Evolutionary conservation across 2,797 vertebrate species (phyloP).

Genomic region (Dicrostonyx torquatus): DNA sequence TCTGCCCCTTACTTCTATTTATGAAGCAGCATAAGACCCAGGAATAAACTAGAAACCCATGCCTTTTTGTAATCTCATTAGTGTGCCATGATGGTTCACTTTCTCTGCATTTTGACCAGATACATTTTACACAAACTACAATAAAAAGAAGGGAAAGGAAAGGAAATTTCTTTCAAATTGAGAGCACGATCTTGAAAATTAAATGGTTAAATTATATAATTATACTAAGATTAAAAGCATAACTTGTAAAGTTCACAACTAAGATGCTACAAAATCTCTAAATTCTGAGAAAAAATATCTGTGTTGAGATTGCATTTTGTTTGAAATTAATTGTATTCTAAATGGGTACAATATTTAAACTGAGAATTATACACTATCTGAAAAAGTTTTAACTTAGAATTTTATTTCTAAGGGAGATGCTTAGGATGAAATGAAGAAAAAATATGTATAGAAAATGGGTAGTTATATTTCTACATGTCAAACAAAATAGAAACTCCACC

Average conservation of each 20-base stretch:
- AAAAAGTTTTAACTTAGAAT: background rate
- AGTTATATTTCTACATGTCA: background rate
- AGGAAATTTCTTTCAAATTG: background rate
- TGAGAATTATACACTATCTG: background rate
- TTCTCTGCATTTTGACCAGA: too few species aligned
- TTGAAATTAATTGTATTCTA: background rate
- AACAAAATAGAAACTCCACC: background rate
- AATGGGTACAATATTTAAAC: background rate
- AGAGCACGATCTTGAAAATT: background rate
- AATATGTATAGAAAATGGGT: background rate
- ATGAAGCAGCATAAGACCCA: too few species aligned
- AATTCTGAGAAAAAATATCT: background rate
- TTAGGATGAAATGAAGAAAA: background rate
- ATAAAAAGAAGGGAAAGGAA: background rate
- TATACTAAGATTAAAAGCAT: background rate
- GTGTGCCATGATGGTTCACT: background rate
- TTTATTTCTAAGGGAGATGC: constrained; percentile 2
- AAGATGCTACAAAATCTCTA: background rate
- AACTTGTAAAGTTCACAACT: constrained; percentile 4
- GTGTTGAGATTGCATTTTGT: background rate
- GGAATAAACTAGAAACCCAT: background rate
- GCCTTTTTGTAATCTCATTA: background rate
- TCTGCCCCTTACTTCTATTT: background rate
- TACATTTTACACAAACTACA: background rate
- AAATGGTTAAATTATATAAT: background rate